A percentile compares a stretch with the other conserved stretches of the same genome.
phyloP scores from a whole-genome alignment of 2,888 invertebrate species.

The Embidobia sp. region DNA sequence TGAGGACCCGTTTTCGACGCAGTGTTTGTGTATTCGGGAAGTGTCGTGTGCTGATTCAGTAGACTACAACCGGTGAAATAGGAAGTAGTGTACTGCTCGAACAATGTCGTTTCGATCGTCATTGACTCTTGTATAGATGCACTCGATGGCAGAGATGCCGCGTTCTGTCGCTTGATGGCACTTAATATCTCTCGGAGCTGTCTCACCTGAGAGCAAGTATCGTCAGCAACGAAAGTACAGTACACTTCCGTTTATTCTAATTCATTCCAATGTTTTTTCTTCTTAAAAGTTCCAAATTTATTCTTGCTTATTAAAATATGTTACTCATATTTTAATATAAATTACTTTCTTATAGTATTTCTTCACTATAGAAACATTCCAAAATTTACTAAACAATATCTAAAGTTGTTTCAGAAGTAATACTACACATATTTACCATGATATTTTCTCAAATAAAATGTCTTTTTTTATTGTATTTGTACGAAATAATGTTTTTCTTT shows the following conservation, averaged over 20 bases:
- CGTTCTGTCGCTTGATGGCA: conserved; percentile 80
- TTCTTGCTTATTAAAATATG: too few relatives aligned
- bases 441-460: not conserved
- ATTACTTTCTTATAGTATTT: too few relatives aligned
- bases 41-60: conserved; percentile 79
- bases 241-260: conserved; percentile 21
- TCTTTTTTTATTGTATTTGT: too few relatives aligned
- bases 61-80: conserved; percentile 79
- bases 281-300: too few relatives aligned
- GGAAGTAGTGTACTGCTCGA: conserved; percentile 79
- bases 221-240: conserved; percentile 65
- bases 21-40: conserved; percentile 81
- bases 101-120: conserved; percentile 81
- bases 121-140: conserved; percentile 79
- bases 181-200: conserved; percentile 81
- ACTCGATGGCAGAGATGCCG: conserved; percentile 77
- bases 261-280: too few relatives aligned
- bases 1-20: conserved; percentile 78
- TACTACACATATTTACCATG: too few relatives aligned
- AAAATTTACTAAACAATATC: too few relatives aligned
- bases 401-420: too few relatives aligned
- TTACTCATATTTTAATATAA: too few relatives aligned
- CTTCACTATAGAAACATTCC: too few relatives aligned
- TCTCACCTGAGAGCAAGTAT: conserved; percentile 81
- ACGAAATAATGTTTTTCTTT: too few relatives aligned